Conservation (phyloP, 2,113 vertebrate species). For the Mandrillus leucophaeus region DNA sequence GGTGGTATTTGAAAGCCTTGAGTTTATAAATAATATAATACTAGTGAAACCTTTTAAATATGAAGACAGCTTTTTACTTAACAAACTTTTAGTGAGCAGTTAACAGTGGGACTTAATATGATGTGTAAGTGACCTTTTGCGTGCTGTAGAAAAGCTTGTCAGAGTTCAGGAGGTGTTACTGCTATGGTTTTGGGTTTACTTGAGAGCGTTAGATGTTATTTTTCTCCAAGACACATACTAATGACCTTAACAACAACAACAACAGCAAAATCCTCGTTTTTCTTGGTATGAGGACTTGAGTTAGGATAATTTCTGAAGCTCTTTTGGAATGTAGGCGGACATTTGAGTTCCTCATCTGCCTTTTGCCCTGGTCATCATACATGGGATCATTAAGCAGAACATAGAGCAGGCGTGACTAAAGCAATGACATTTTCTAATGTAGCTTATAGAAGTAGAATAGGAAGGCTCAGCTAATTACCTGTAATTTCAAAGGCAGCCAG, state of each 20-base stretch:
- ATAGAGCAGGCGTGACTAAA: not conserved
- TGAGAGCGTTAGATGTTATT: not conserved
- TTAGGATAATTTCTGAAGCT: not conserved
- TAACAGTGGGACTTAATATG: not conserved
- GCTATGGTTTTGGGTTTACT: not conserved
- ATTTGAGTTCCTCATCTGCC: not conserved
- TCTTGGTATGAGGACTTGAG: not conserved
- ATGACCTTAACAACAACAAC: not conserved
- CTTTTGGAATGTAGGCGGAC: not conserved
- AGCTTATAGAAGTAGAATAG: not conserved
- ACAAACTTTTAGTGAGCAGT: not conserved
- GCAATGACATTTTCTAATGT: not conserved
- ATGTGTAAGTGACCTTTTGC: not conserved
- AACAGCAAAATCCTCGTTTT: not conserved
- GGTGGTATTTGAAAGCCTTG: slow-evolving; percentile 31
- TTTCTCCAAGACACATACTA: not conserved
- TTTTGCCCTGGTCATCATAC: not conserved
- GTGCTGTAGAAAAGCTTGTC: not conserved
- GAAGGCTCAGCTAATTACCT: not conserved
- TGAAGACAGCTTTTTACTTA: not conserved
- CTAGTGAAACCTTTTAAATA: not conserved
- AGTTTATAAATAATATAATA: not conserved
- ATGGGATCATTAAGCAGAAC: not conserved
- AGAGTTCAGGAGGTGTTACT: not conserved
- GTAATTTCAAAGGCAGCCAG: not conserved